These are phyloP conservation scores for Asarcornis scutulata DNA, from an alignment of 2,113 vertebrate genomes.

Conservation along the genomic window DNA sequence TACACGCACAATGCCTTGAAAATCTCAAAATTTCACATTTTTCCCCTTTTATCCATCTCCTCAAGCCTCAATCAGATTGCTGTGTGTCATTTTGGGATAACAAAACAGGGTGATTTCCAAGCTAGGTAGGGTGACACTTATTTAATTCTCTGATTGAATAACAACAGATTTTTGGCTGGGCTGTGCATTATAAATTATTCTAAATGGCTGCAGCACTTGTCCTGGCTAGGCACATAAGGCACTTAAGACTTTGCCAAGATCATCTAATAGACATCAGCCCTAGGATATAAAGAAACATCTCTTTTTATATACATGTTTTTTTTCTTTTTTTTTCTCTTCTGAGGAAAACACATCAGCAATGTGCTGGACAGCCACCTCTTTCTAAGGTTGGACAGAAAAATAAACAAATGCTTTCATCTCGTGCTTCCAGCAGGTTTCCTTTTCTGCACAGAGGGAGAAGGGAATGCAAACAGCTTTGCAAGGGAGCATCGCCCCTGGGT, in stretches of 20 bases:
- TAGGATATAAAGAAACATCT: neutral
- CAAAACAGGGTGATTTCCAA: neutral
- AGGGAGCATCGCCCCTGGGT: neutral
- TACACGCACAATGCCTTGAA: rapidly evolving
- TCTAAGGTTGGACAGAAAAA: neutral
- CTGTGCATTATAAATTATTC: neutral
- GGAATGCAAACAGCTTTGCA: neutral
- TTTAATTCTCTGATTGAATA: neutral
- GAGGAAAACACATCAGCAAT: neutral
- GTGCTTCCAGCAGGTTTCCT: neutral
- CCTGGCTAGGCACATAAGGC: slow-evolving; percentile 34
- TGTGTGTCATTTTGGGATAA: neutral
- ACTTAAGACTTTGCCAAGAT: slow-evolving; percentile 23
- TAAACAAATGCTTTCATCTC: neutral
- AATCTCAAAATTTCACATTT: neutral
- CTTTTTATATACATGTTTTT: neutral
- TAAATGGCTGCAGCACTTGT: neutral
- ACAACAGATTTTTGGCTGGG: slow-evolving; percentile 43
- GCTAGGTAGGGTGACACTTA: neutral
- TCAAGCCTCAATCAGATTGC: neutral
- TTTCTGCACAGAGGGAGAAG: neutral
- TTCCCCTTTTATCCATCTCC: neutral
- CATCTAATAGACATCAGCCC: neutral
- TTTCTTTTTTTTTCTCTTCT: neutral
- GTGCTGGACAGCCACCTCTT: neutral